A percentile compares a stretch with the other conserved stretches of the same genome.
These are phyloP conservation scores for Sphyrna mokarran DNA, from an alignment of 2,113 vertebrate genomes.

Conservation along the genomic window DNA sequence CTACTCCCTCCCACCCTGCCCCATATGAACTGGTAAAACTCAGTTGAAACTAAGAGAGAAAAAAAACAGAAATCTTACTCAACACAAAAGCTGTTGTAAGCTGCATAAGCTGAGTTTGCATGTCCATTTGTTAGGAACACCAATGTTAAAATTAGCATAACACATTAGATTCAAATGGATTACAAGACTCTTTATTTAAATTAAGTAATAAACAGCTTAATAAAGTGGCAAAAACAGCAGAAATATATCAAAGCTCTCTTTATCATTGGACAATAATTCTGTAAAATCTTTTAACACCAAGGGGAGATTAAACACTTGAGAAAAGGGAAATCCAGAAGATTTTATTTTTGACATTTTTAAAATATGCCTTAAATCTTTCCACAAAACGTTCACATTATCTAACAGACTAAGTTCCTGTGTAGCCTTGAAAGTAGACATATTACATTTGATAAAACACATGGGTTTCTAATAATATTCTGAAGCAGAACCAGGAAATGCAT, in stretches of 20 bases:
- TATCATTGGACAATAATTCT: slow-evolving; percentile 10
- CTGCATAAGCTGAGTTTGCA: not conserved
- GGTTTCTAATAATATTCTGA: not conserved
- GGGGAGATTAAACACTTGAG: not conserved
- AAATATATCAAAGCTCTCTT: slow-evolving; percentile 11
- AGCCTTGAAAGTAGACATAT: not conserved
- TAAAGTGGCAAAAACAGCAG: slow-evolving; percentile 33
- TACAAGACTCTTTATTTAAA: slow-evolving; percentile 37
- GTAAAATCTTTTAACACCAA: slow-evolving; percentile 1
- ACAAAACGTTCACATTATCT: slow-evolving; percentile 1
- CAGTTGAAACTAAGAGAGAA: not conserved
- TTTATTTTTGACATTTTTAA: not conserved
- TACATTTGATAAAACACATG: not conserved
- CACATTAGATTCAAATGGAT: slow-evolving; percentile 21
- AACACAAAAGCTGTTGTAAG: not conserved
- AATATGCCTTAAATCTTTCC: not conserved
- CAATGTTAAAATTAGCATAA: slow-evolving; percentile 7
- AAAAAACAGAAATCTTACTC: not conserved
- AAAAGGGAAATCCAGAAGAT: not conserved
- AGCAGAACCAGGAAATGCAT: not conserved
- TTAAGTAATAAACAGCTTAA: slow-evolving; percentile 35
- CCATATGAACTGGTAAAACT: not conserved
- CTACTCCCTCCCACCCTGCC: not conserved
- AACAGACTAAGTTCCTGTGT: not conserved
- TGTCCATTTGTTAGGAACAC: not conserved